phyloP scores from a whole-genome alignment of 2,113 vertebrate species.

The Mastomys natalensis region DNA sequence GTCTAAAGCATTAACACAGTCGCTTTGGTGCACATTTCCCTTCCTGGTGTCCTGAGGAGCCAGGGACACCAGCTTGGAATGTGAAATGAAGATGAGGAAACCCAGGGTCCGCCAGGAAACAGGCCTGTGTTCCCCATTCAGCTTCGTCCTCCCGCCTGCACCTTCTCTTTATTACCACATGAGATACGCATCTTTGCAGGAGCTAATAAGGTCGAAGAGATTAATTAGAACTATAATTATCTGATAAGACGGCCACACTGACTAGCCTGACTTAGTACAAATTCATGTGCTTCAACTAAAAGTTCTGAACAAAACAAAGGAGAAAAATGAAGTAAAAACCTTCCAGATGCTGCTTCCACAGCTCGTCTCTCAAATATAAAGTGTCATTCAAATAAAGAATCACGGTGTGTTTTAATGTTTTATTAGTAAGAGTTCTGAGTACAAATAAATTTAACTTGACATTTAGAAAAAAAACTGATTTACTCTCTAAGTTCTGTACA shows the following conservation, averaged over 20 bases:
- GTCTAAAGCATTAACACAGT: neutral
- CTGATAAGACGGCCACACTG: constrained; percentile 53
- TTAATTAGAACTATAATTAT: constrained; percentile 78
- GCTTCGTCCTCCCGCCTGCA: neutral
- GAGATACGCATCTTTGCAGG: constrained; percentile 24
- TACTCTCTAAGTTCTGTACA: constrained; percentile 51
- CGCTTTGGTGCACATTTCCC: neutral
- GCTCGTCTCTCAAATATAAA: constrained; percentile 11
- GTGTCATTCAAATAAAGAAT: constrained; percentile 65
- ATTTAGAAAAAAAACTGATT: constrained; percentile 63
- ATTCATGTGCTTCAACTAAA: constrained; percentile 65
- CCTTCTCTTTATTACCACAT: constrained; percentile 11
- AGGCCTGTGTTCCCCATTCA: constrained; percentile 39
- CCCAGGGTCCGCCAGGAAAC: neutral
- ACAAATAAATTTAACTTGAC: constrained; percentile 71
- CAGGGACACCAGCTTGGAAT: neutral
- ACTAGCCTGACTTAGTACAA: constrained; percentile 53
- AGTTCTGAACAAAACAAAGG: constrained; percentile 3
- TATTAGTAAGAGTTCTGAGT: constrained; percentile 71
- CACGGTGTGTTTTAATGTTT: constrained; percentile 60
- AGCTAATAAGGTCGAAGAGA: constrained; percentile 54
- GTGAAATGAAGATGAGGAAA: neutral
- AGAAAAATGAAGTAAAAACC: constrained; percentile 54
- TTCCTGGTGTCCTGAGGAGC: neutral
- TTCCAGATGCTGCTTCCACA: neutral